Conservation (phyloP, 2,113 vertebrate species). For the Ciconia maguari region DNA sequence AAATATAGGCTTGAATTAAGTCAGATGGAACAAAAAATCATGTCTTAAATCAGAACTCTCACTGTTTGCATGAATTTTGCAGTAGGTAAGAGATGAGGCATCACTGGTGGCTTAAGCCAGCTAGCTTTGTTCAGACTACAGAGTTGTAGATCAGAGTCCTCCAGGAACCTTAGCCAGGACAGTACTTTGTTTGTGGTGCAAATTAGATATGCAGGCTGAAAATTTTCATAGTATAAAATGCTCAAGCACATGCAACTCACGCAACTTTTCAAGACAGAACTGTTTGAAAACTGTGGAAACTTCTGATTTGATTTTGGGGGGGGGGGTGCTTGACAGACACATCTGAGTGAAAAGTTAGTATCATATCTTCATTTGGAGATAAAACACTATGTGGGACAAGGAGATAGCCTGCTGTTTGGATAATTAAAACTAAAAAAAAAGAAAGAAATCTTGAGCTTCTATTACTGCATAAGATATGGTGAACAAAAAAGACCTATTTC, state of each 20-base stretch:
- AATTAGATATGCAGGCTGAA: background rate
- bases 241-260: background rate
- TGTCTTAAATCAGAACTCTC: background rate
- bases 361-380: background rate
- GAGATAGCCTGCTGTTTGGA: background rate
- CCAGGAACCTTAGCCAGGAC: background rate
- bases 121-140: background rate
- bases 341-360: background rate
- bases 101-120: background rate
- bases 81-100: background rate
- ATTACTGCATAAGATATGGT: background rate
- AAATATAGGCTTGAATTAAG: background rate
- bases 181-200: background rate
- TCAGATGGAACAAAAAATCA: background rate
- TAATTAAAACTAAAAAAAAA: background rate
- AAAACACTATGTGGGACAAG: background rate
- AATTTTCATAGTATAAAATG: background rate
- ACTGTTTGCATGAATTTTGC: background rate
- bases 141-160: background rate
- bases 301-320: background rate
- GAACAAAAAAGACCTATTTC: background rate
- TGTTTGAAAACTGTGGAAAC: background rate
- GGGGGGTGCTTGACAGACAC: fast-evolving
- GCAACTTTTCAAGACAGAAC: background rate
- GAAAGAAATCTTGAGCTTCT: background rate